These are phyloP conservation scores for Echinops telfairi DNA, from an alignment of 2,113 vertebrate genomes.

Conservation along the genomic window DNA sequence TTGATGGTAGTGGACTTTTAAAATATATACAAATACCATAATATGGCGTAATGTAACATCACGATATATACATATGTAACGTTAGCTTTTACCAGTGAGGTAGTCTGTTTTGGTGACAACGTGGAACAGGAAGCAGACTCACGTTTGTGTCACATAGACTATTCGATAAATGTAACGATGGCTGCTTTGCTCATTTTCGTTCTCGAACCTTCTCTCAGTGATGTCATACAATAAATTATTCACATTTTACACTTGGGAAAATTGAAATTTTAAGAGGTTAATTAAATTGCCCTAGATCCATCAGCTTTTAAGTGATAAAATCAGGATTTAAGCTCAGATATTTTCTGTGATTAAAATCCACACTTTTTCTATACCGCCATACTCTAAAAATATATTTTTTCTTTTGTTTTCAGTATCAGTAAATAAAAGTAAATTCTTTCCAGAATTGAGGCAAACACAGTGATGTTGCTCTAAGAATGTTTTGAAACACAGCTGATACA, in stretches of 20 bases:
- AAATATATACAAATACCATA: no score
- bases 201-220: not conserved
- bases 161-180: not conserved
- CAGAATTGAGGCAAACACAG: not conserved
- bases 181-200: not conserved
- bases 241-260: slow-evolving; percentile 17
- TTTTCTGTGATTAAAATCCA: slow-evolving; percentile 10
- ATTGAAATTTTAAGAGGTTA: not conserved
- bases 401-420: not conserved
- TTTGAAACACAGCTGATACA: not conserved
- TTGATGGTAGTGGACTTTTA: no score
- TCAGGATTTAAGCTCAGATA: not conserved
- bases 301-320: not conserved
- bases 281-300: not conserved
- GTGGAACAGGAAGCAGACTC: not conserved
- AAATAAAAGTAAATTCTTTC: not conserved
- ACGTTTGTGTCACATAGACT: not conserved
- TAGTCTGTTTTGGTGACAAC: not conserved
- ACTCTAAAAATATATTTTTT: not conserved
- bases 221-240: slow-evolving; percentile 15
- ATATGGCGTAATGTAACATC: no score
- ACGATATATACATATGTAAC: no score
- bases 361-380: not conserved
- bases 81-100: not conserved
- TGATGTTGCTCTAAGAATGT: not conserved